phyloP scores from a whole-genome alignment of 2,888 invertebrate genomes.

The Hylaea fasciaria region DNA sequence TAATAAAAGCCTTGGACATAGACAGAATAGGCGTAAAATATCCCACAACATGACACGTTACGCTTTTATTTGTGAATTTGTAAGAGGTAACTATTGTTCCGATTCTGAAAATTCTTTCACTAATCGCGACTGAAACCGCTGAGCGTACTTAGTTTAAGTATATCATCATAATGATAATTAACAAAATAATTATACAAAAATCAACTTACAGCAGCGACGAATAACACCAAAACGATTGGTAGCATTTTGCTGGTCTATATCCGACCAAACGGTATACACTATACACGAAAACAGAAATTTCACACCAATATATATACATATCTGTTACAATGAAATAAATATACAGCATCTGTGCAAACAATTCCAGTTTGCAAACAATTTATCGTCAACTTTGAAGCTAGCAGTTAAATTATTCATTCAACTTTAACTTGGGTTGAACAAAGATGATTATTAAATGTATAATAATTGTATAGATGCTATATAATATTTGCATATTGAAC shows the following conservation, averaged over 20 bases:
- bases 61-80: too few relatives aligned
- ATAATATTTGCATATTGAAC: conserved; percentile 50
- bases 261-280: conserved; percentile 77
- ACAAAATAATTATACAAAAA: conserved; percentile 5
- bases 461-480: conserved; percentile 11
- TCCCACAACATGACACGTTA: too few relatives aligned
- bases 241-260: conserved; percentile 72
- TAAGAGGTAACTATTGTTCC: too few relatives aligned
- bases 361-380: conserved; percentile 42
- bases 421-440: conserved; percentile 28
- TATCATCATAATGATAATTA: too few relatives aligned
- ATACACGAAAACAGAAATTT: conserved; percentile 61
- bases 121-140: too few relatives aligned
- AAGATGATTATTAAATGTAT: conserved; percentile 32
- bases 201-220: conserved; percentile 70
- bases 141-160: too few relatives aligned
- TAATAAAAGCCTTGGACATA: too few relatives aligned
- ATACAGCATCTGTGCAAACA: conserved; percentile 65
- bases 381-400: conserved; percentile 17
- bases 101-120: too few relatives aligned
- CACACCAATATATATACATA: conserved; percentile 70
- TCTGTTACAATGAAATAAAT: conserved; percentile 52
- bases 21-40: background rate
- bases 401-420: background rate
- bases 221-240: conserved; percentile 67